phyloP scores from a whole-genome alignment of 2,113 vertebrate genomes.

The Onychostoma macrolepis region DNA sequence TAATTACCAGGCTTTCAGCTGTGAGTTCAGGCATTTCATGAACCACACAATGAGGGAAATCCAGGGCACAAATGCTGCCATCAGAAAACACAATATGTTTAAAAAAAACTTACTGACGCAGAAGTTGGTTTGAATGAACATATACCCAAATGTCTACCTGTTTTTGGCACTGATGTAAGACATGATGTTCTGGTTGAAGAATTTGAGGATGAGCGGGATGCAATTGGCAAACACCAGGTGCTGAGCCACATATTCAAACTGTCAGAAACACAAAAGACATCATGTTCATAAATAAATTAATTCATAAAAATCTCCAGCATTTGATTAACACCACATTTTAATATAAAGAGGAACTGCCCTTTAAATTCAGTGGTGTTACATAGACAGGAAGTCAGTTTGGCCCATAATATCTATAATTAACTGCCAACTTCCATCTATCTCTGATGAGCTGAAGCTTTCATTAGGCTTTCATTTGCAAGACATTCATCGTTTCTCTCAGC shows the following conservation, averaged over 20 bases:
- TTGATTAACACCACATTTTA: neutral
- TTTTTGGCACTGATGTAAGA: conserved; percentile 97
- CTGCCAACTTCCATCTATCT: conserved; percentile 15
- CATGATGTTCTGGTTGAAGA: conserved; percentile 99
- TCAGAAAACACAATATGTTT: conserved; percentile 26
- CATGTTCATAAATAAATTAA: neutral
- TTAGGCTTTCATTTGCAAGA: conserved; percentile 41
- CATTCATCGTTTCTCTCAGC: conserved; percentile 46
- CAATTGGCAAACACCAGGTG: conserved; percentile 99
- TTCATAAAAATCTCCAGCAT: neutral
- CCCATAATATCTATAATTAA: conserved; percentile 21
- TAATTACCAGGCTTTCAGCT: conserved; percentile 91
- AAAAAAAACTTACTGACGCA: conserved; percentile 28
- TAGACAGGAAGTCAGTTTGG: neutral
- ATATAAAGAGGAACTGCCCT: neutral
- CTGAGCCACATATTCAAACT: conserved; percentile 97
- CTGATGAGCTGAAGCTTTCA: conserved; percentile 45
- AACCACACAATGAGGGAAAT: conserved; percentile 89
- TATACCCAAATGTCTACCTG: conserved; percentile 77
- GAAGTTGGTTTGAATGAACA: neutral
- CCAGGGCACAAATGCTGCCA: conserved; percentile 88
- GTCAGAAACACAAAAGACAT: conserved; percentile 38
- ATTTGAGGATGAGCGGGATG: conserved; percentile 97
- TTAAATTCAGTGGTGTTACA: neutral
- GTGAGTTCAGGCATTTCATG: conserved; percentile 94